These are phyloP conservation scores for Syngnathus scovelli DNA, from an alignment of 2,113 vertebrate species.

Conservation along the genomic window DNA sequence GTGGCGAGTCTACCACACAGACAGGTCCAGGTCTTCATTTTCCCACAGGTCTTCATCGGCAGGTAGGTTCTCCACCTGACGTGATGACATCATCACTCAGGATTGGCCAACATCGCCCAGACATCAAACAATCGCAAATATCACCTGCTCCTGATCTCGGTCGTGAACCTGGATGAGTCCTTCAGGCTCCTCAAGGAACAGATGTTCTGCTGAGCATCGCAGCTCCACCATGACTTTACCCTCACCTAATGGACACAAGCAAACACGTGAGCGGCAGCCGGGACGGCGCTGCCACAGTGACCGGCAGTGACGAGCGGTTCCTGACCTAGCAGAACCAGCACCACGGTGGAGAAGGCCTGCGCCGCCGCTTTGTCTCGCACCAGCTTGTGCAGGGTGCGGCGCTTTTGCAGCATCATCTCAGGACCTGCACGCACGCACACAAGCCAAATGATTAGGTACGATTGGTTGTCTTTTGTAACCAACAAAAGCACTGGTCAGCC, in stretches of 20 bases:
- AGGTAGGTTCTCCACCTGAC: constrained; percentile 32
- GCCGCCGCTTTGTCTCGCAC: constrained; percentile 46
- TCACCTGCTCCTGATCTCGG: background rate
- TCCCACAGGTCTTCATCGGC: constrained; percentile 19
- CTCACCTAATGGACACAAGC: constrained; percentile 5
- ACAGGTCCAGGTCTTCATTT: constrained; percentile 36
- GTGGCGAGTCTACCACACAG: constrained; percentile 10
- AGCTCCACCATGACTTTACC: constrained; percentile 51
- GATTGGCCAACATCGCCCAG: background rate
- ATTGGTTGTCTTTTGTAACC: no score
- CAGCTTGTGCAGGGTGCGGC: constrained; percentile 20
- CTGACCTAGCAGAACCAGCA: constrained; percentile 45
- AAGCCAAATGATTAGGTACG: background rate
- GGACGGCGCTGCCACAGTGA: no score
- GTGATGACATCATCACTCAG: background rate
- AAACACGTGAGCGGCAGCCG: background rate
- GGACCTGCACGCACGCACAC: constrained; percentile 14
- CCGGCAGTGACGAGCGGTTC: background rate
- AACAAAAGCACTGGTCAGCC: no score
- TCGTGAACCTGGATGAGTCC: constrained; percentile 34
- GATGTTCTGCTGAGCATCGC: constrained; percentile 32
- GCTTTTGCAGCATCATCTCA: constrained; percentile 28
- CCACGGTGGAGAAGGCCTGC: constrained; percentile 44
- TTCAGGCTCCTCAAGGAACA: constrained; percentile 16
- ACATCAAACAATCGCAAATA: background rate